These are phyloP conservation scores for Prunella strophiata DNA, from an alignment of 2,797 vertebrate species.

Conservation along the genomic window DNA sequence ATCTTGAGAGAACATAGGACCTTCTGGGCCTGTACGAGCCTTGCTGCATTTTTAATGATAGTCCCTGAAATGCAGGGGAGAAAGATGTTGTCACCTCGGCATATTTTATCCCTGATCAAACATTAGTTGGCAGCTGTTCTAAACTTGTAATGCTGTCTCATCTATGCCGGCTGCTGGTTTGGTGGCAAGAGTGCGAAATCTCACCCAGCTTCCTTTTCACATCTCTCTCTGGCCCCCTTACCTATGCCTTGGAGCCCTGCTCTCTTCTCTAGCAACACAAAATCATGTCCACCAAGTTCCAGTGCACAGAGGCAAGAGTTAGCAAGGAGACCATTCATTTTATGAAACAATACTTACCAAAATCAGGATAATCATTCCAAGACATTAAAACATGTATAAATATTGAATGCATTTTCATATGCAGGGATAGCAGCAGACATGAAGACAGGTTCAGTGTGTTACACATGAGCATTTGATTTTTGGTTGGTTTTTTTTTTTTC, in stretches of 20 bases:
- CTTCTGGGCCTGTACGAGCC: slow-evolving; percentile 85
- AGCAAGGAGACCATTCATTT: not conserved
- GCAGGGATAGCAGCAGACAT: not conserved
- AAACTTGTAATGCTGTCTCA: slow-evolving; percentile 87
- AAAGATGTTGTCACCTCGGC: slow-evolving; percentile 91
- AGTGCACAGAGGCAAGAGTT: not conserved
- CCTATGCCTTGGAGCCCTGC: not conserved
- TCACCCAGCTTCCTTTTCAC: slow-evolving; percentile 72
- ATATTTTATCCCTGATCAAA: slow-evolving; percentile 97
- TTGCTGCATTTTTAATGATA: slow-evolving; percentile 92
- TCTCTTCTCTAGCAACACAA: not conserved
- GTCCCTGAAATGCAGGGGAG: slow-evolving; percentile 88
- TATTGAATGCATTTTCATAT: not conserved
- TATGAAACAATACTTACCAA: not conserved
- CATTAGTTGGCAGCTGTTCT: slow-evolving; percentile 91
- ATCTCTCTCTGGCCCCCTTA: not conserved
- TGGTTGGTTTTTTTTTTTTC: no score
- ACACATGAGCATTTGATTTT: not conserved
- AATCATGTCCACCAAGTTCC: not conserved
- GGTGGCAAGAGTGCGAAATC: slow-evolving; percentile 80
- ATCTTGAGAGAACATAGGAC: slow-evolving; percentile 83
- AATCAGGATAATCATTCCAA: not conserved
- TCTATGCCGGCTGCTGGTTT: slow-evolving; percentile 79
- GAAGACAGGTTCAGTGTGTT: not conserved
- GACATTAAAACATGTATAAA: not conserved